Conservation (phyloP, 2,113 vertebrate genomes). For the Zosterops pallidus region DNA sequence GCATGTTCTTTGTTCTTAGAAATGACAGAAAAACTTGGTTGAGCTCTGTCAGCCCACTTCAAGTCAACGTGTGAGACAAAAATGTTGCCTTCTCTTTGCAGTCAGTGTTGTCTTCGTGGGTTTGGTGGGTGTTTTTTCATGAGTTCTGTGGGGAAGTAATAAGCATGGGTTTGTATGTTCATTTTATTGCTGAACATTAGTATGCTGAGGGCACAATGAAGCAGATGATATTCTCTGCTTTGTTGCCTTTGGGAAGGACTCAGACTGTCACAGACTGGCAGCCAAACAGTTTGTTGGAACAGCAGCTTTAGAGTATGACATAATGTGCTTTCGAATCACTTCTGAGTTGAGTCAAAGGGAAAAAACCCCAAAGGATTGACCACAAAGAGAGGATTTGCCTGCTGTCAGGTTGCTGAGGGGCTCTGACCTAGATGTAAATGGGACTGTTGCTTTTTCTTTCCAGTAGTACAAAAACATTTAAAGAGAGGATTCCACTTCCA, state of each 20-base stretch:
- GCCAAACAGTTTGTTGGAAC: slow-evolving; percentile 8
- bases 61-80: background rate
- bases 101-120: background rate
- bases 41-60: background rate
- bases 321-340: background rate
- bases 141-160: background rate
- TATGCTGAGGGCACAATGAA: background rate
- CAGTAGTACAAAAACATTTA: background rate
- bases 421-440: background rate
- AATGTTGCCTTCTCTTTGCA: background rate
- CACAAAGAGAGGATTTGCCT: background rate
- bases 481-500: background rate
- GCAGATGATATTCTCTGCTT: background rate
- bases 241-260: slow-evolving; percentile 30
- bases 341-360: background rate
- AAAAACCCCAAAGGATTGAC: background rate
- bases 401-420: background rate
- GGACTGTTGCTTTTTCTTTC: background rate
- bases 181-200: slow-evolving; percentile 6
- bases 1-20: background rate
- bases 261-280: slow-evolving; percentile 49
- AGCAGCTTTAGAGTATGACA: background rate
- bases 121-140: background rate
- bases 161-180: background rate
- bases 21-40: background rate